Percentiles rank a stretch among this genome's conserved stretches.
These are phyloP conservation scores for Sphecodes monilicornis DNA, from an alignment of 2,888 invertebrate genomes.

Conservation along the genomic window DNA sequence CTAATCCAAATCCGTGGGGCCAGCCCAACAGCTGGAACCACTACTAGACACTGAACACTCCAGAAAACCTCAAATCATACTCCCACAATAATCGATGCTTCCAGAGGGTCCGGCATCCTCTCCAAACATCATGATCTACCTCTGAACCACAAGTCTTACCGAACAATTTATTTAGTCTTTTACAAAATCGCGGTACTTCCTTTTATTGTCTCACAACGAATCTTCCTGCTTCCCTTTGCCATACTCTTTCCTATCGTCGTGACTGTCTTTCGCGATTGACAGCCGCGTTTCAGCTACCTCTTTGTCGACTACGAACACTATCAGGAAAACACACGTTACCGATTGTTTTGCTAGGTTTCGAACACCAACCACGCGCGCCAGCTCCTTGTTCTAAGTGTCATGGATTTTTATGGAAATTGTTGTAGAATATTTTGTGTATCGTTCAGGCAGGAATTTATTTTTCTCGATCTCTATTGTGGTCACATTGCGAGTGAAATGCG, in stretches of 20 bases:
- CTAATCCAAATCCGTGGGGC: constrained; percentile 58
- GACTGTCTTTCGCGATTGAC: neutral
- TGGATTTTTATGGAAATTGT: neutral
- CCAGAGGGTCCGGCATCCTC: neutral
- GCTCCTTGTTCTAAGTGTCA: no score
- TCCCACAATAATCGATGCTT: constrained; percentile 25
- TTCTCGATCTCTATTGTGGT: neutral
- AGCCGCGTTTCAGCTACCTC: constrained; percentile 44
- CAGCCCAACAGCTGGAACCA: constrained; percentile 66
- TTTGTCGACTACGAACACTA: neutral
- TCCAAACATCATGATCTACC: constrained; percentile 51
- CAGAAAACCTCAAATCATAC: neutral
- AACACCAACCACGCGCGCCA: neutral
- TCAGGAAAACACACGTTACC: neutral
- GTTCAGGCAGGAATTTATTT: neutral
- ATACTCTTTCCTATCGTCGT: neutral
- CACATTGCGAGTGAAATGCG: neutral
- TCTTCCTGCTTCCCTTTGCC: neutral
- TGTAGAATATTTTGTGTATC: neutral
- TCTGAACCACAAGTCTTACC: constrained; percentile 52
- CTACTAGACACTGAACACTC: constrained; percentile 46
- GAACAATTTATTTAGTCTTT: neutral
- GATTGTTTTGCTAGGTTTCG: neutral
- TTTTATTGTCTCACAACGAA: neutral
- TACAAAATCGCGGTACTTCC: neutral